Percentiles rank a stretch among this genome's conserved stretches.
Conservation (phyloP, 2,888 invertebrate genomes). For the Anticlea derivata region DNA sequence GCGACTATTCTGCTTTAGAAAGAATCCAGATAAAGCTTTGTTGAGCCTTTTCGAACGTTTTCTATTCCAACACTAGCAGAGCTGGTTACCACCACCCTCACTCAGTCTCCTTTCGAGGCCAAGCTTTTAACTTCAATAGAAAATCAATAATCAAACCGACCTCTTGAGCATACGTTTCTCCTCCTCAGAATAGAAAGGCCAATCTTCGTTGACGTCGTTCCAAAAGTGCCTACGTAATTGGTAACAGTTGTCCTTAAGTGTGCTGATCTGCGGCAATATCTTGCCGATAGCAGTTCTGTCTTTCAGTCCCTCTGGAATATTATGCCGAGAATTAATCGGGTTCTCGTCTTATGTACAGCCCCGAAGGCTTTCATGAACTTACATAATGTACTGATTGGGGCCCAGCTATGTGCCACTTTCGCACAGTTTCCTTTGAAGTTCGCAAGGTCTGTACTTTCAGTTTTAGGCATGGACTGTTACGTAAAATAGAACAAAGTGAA, state of each 20-base stretch:
- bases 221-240: slow-evolving; percentile 93
- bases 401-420: too few relatives aligned
- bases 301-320: slow-evolving; percentile 91
- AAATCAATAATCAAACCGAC: slow-evolving; percentile 61
- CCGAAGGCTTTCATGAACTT: slow-evolving; percentile 4
- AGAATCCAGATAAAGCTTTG: not conserved
- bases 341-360: slow-evolving; percentile 38
- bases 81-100: not conserved
- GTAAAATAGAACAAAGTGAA: not conserved
- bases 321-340: slow-evolving; percentile 36
- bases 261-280: slow-evolving; percentile 91
- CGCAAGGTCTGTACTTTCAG: too few relatives aligned
- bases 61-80: not conserved
- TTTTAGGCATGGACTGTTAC: too few relatives aligned
- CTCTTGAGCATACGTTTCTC: slow-evolving; percentile 94
- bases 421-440: too few relatives aligned
- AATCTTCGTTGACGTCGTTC: slow-evolving; percentile 96
- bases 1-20: not conserved
- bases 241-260: slow-evolving; percentile 94
- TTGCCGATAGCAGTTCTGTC: slow-evolving; percentile 90
- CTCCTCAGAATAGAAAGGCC: slow-evolving; percentile 96
- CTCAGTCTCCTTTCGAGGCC: slow-evolving; percentile 19
- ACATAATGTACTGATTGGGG: not conserved
- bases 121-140: slow-evolving; percentile 17
- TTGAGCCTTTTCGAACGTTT: not conserved